phyloP scores from a whole-genome alignment of 2,113 vertebrate species.

The Eublepharis macularius region DNA sequence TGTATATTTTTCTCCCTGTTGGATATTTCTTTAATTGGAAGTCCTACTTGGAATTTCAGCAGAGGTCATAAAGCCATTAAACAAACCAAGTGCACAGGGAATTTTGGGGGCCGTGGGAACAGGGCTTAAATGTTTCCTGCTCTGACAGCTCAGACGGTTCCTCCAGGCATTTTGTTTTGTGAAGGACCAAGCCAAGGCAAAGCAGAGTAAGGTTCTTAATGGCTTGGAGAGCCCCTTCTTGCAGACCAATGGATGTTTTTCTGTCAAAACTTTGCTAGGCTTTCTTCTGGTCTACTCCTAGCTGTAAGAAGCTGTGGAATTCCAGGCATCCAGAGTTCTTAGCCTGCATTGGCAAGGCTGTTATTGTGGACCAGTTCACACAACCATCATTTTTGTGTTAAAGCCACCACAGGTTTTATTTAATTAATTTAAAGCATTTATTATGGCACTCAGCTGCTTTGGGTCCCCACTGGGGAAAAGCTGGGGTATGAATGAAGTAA shows the following conservation, averaged over 20 bases:
- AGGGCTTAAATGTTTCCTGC: slow-evolving; percentile 67
- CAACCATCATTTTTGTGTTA: not conserved
- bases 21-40: slow-evolving; percentile 59
- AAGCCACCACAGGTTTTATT: not conserved
- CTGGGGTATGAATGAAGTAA: no score
- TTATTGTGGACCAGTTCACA: not conserved
- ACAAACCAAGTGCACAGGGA: slow-evolving; percentile 60
- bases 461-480: no score
- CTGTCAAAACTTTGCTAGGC: not conserved
- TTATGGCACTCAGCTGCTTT: no score
- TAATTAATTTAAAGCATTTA: no score
- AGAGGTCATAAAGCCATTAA: slow-evolving; percentile 62
- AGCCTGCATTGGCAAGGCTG: not conserved
- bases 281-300: not conserved
- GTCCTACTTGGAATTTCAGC: slow-evolving; percentile 58
- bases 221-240: fast-evolving
- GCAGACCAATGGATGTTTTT: fast-evolving
- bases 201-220: slow-evolving; percentile 19
- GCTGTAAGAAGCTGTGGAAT: not conserved
- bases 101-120: slow-evolving; percentile 62
- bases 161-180: not conserved
- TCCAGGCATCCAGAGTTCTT: not conserved
- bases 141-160: slow-evolving; percentile 63
- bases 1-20: slow-evolving; percentile 29
- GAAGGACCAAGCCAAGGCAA: slow-evolving; percentile 49